A percentile compares a stretch with the other conserved stretches of the same genome.
These are phyloP conservation scores for Amyelois transitella DNA, from an alignment of 1,140 invertebrate genomes.

Conservation along the genomic window DNA sequence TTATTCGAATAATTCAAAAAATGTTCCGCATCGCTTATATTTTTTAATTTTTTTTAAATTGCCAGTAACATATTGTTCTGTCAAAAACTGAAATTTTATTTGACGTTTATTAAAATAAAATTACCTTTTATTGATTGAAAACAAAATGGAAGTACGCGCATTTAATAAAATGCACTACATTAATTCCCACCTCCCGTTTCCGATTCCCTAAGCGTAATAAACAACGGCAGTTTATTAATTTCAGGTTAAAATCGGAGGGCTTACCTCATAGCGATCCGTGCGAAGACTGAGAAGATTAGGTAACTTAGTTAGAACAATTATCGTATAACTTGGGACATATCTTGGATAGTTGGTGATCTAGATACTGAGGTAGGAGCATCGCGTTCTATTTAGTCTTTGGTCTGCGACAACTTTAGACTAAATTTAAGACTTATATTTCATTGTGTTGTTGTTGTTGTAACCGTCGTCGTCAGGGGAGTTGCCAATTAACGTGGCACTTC, in stretches of 20 bases:
- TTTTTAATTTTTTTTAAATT: too few relatives aligned
- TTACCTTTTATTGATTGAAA: not conserved
- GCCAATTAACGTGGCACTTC: too few relatives aligned
- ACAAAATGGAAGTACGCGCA: not conserved
- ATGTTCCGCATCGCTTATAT: too few relatives aligned
- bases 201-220: not conserved
- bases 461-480: too few relatives aligned
- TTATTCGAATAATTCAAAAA: too few relatives aligned
- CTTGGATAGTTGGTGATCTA: not conserved
- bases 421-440: too few relatives aligned
- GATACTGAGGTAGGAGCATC: not conserved
- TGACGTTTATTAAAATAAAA: not conserved
- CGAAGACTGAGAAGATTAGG: constrained; percentile 46
- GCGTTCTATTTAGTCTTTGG: too few relatives aligned
- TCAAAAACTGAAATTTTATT: not conserved
- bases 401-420: too few relatives aligned
- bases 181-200: not conserved
- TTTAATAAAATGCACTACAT: too few relatives aligned
- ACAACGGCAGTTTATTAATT: constrained; percentile 53
- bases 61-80: not conserved
- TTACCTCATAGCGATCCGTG: constrained; percentile 34
- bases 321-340: constrained; percentile 16
- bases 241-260: constrained; percentile 56
- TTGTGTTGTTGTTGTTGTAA: too few relatives aligned
- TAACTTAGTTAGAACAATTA: constrained; percentile 32